These are phyloP conservation scores for Anguilla megastoma DNA, from an alignment of 2,797 vertebrate species.

Conservation along the genomic window DNA sequence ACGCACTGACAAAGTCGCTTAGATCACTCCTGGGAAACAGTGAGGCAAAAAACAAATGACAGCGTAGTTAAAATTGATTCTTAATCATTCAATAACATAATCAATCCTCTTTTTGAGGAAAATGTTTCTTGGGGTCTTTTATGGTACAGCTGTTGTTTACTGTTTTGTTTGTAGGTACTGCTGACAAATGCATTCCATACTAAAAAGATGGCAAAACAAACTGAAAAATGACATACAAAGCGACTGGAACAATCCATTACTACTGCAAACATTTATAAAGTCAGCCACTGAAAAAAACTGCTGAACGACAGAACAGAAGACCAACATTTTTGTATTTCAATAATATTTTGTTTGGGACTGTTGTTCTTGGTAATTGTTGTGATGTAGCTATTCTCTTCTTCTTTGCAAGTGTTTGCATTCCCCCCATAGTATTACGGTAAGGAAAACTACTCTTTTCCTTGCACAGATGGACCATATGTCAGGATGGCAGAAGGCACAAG, in stretches of 20 bases:
- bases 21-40: background rate
- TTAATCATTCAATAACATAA: conserved; percentile 9
- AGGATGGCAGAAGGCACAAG: background rate
- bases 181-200: background rate
- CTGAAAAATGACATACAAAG: background rate
- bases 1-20: background rate
- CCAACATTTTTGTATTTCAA: background rate
- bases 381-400: background rate
- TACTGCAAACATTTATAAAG: background rate
- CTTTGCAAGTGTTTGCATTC: too few species aligned
- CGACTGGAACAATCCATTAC: background rate
- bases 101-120: background rate
- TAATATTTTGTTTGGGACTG: background rate
- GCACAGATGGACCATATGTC: background rate
- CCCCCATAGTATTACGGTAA: background rate
- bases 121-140: background rate
- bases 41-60: background rate
- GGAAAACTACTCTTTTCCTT: background rate
- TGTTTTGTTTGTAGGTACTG: background rate
- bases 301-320: background rate
- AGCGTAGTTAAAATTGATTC: background rate
- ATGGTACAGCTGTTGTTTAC: conserved; percentile 5
- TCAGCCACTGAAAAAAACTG: background rate
- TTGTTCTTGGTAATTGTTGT: background rate
- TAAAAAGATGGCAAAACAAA: background rate